Evolutionary conservation across 2,797 vertebrate genomes (phyloP).

Genomic region (Enteromius trimaculatus): DNA sequence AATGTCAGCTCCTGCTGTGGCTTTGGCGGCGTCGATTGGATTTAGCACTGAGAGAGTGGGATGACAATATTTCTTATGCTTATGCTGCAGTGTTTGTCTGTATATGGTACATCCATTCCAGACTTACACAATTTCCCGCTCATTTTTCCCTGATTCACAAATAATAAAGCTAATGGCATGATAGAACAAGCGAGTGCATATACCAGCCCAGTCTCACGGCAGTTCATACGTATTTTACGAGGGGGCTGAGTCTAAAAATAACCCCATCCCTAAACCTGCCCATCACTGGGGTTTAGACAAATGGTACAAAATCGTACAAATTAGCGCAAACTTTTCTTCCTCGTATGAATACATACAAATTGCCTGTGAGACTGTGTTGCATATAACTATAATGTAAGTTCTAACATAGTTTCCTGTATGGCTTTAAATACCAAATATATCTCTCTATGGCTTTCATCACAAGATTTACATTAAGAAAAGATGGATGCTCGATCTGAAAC

Average conservation of each 20-base stretch:
- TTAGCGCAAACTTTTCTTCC: no score
- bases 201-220: not conserved
- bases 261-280: no score
- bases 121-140: not conserved
- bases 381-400: not conserved
- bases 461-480: slow-evolving; percentile 31
- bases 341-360: no score
- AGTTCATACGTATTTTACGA: no score
- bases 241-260: no score
- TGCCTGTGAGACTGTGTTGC: no score
- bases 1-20: slow-evolving; percentile 27
- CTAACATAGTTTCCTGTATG: slow-evolving; percentile 30
- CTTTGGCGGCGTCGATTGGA: not conserved
- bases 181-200: not conserved
- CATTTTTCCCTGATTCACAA: not conserved
- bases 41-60: not conserved
- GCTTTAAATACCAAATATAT: slow-evolving; percentile 48
- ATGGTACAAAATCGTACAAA: no score
- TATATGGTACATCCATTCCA: not conserved
- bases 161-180: not conserved
- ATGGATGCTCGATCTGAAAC: not conserved
- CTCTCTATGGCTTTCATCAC: slow-evolving; percentile 52
- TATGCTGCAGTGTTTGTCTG: not conserved
- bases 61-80: not conserved
- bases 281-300: no score